Evolutionary conservation across 2,888 invertebrate species (phyloP), one percentile per base, ranked within the genome.

Genomic region (Venustoraphidia nigricollis): DNA sequence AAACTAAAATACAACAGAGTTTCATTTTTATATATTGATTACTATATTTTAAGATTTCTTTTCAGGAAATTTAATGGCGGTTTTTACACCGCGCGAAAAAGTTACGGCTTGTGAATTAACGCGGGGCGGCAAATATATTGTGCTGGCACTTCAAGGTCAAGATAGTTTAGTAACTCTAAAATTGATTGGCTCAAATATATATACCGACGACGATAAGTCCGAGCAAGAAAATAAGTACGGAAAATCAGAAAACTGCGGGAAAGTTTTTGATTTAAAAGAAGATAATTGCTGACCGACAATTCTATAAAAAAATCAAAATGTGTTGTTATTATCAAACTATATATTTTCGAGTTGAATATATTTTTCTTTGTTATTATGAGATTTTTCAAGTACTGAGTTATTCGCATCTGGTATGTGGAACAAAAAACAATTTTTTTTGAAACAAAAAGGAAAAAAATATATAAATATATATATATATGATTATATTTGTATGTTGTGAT

Each of bases 101-200:
- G 80, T 88, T 55, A 79, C 80, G 37, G 81, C 85, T 0, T 84
- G 85, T 63, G 86, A 89, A 60, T 75, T 90, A 41, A 75, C 83
- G 9, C 73, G 81, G 10, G 82, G 83, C 47, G 89, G 88, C 0
- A 74, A 75, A 36, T 74, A 77, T 45, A 73, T 87, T 1, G 76
- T 86, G 1, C 64, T 87, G 48, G 82, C 83, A 1, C 60, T 86
- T 40, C 78, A 80, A 54, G 81, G 82, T 59, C 72, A 73, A 57
- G 70, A 73, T 49, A 74, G 77, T 46, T 68, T 86, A 35, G 66
- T 82, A 9, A 82, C 81, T 46, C 69, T 87, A 27, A 74, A 79
- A 51, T 67, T 84, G 10, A 66, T 65, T 52, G 70, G 69, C 9
- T 63, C 64, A 36, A 51, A 46, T 10, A 36, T 52, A 17, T 44